Base-by-base conservation (phyloP, 2,888 invertebrate genomes). In the Stenodera caucasica region DNA sequence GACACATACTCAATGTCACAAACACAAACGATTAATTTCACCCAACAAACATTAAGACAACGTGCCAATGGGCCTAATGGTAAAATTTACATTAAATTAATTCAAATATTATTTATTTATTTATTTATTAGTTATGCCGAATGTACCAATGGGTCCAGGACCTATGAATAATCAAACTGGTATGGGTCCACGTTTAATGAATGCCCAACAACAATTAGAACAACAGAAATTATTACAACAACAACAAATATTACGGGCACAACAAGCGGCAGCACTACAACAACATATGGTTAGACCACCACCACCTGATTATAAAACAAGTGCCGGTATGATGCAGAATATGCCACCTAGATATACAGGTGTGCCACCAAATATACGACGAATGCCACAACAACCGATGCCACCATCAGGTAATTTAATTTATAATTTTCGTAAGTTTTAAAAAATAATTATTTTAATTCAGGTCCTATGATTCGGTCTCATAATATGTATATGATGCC, bases 21-120 rank as follows among this genome's bases (percentile, higher is more conserved):
- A 82, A 88, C 90, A 70, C 93, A 93, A 81, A 91, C 91, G 66
- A 91, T 93, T 77, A 93, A 91, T 82, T 92, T 92, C 80, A 89
- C 89, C 26, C 91, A 91, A 76, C 90, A 90, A 74, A 83, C 82
- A 40, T 81, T 90, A 78, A 82, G 88, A 58, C 84, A 86, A 72
- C 82, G 88, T 60, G 81, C 81, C 15, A 78, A 72, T 57, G 77
- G 76, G 54, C 72, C 75, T 61, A 70, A 68, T 63, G 74, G 75
- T 76, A 70, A 67, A 63, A 49, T 50, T 26, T 51, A 26, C n/a
- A 8, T 23, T 55, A 49, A 21, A 26, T 57, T 57, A 49, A 45
- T 53, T 12, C 21, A 32, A 54, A 14, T 55, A 32, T 54, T n/a
- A 15, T 51, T 30, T 26, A 26, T 23, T 4, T 18, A 21, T 55